phyloP scores from a whole-genome alignment of 2,888 invertebrate species.

The Andrena bucephala region DNA sequence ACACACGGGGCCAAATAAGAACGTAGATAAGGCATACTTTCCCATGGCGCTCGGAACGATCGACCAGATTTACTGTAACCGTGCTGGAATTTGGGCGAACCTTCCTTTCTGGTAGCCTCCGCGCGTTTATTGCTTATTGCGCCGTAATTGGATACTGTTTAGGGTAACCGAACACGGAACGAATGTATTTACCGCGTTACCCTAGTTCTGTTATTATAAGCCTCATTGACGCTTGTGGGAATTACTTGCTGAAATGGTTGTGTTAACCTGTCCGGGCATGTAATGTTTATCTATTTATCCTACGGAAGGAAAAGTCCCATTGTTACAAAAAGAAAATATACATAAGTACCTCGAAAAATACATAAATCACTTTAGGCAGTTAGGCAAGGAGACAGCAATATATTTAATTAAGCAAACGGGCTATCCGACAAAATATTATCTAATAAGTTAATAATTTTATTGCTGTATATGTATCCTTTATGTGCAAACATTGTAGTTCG shows the following conservation, averaged over 20 bases:
- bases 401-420: too few species aligned
- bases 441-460: too few species aligned
- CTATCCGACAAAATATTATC: too few species aligned
- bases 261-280: background rate
- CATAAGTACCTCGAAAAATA: too few species aligned
- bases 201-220: background rate
- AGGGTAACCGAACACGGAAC: background rate
- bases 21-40: constrained; percentile 80
- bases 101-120: constrained; percentile 8
- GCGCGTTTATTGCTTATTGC: constrained; percentile 28
- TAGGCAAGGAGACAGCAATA: too few species aligned
- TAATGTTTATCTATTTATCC: background rate
- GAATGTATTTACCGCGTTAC: background rate
- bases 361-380: too few species aligned
- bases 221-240: background rate
- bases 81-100: constrained; percentile 62
- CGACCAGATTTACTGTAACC: constrained; percentile 71
- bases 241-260: background rate
- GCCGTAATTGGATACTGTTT: constrained; percentile 39
- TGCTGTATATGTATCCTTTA: too few species aligned
- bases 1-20: constrained; percentile 75
- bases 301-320: too few species aligned
- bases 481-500: too few species aligned
- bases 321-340: too few species aligned
- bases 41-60: constrained; percentile 75